phyloP scores from a whole-genome alignment of 2,888 invertebrate genomes.

The Diarsia rubi region DNA sequence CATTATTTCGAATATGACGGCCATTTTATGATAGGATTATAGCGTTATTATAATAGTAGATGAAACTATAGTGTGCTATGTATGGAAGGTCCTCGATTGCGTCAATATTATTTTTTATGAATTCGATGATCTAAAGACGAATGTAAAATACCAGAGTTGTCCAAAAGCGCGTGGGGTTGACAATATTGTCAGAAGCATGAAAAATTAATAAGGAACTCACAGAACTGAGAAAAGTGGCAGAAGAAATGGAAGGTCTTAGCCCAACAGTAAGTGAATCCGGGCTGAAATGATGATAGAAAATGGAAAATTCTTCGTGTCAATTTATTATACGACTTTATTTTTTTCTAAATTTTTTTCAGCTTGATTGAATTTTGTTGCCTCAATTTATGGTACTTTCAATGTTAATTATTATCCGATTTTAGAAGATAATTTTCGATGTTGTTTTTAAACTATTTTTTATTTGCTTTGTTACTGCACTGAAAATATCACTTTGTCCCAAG shows the following conservation, averaged over 20 bases:
- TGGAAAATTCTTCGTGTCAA: not conserved
- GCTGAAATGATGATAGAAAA: not conserved
- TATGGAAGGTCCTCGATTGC: not conserved
- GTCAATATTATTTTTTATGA: not conserved
- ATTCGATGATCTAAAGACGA: no score
- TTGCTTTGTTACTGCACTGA: no score
- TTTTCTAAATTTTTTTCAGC: not conserved
- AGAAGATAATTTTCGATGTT: no score
- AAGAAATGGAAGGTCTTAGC: no score
- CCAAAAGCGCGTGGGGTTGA: no score
- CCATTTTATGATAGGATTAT: not conserved
- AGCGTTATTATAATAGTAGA: not conserved
- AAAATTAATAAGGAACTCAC: no score
- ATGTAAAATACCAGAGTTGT: no score
- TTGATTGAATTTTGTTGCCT: not conserved
- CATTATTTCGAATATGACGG: slow-evolving; percentile 23
- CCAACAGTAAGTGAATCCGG: no score
- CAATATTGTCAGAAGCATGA: no score
- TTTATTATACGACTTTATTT: not conserved
- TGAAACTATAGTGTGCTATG: not conserved
- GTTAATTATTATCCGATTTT: not conserved
- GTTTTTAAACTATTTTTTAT: no score
- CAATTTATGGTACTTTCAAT: not conserved
- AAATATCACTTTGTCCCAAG: not conserved
- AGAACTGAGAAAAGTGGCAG: no score